Evolutionary conservation across 2,797 vertebrate species (phyloP).

Genomic region (Sebastes taczanowskii): DNA sequence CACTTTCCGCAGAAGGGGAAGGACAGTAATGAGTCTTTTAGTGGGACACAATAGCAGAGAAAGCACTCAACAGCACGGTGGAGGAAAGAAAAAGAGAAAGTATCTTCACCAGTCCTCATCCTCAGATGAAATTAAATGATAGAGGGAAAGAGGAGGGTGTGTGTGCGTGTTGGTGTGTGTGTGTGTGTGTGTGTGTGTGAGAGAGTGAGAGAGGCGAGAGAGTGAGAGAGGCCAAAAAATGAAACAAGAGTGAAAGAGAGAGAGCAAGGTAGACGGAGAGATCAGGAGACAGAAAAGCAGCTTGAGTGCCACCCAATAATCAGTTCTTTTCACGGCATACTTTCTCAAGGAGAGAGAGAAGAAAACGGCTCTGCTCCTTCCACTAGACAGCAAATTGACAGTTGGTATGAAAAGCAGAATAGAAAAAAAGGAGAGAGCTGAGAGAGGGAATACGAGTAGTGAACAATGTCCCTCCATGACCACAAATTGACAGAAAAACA

Average conservation of each 20-base stretch:
- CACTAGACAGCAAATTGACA: conserved; percentile 62
- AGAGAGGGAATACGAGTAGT: conserved; percentile 12
- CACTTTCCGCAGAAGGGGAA: conserved; percentile 60
- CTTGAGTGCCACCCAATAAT: conserved; percentile 77
- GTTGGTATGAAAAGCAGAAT: conserved; percentile 51
- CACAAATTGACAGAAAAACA: conserved; percentile 46
- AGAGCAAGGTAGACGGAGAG: conserved; percentile 58
- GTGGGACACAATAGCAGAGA: conserved; percentile 70
- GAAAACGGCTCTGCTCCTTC: conserved; percentile 54
- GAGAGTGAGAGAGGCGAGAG: conserved; percentile 1
- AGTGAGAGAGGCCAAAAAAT: conserved; percentile 47
- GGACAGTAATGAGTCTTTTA: conserved; percentile 78
- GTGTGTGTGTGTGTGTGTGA: not conserved
- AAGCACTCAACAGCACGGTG: conserved; percentile 65
- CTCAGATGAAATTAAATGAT: conserved; percentile 78
- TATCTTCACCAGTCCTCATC: conserved; percentile 70
- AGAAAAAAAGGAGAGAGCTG: conserved; percentile 14
- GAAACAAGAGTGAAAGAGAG: conserved; percentile 58
- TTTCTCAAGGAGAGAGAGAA: conserved; percentile 59
- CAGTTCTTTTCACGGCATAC: conserved; percentile 73
- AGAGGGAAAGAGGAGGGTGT: conserved; percentile 19
- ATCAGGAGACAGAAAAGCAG: conserved; percentile 66
- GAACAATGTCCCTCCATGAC: conserved; percentile 38
- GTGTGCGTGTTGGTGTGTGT: not conserved
- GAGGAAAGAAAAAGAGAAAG: conserved; percentile 61